Percentiles rank a stretch among this genome's conserved stretches.
phyloP scores from a whole-genome alignment of 2,888 invertebrate genomes.

The Polylopha cassiicola region DNA sequence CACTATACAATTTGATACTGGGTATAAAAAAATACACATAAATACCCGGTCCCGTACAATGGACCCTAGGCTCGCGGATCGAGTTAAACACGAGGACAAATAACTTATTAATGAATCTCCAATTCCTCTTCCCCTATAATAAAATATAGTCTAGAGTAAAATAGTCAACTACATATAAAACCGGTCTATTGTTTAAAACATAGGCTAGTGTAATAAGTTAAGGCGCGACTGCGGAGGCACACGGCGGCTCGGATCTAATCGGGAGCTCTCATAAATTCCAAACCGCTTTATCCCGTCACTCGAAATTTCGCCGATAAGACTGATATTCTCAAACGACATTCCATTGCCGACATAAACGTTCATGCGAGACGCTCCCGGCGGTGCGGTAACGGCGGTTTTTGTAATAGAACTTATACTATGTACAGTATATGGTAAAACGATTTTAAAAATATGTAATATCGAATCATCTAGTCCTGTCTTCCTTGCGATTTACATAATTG shows the following conservation, averaged over 20 bases:
- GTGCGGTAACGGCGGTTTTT: conserved; percentile 30
- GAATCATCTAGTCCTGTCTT: conserved; percentile 64
- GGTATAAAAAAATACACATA: too few relatives aligned
- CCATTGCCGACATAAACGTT: conserved; percentile 32
- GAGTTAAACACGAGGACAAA: too few relatives aligned
- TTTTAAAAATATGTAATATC: conserved; percentile 29
- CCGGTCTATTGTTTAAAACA: conserved; percentile 6
- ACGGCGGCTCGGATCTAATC: conserved; percentile 5
- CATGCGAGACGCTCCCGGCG: conserved; percentile 26
- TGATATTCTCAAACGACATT: conserved; percentile 46
- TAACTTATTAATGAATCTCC: too few relatives aligned
- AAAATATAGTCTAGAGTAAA: too few relatives aligned
- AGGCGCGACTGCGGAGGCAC: conserved; percentile 7
- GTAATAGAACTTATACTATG: conserved; percentile 19
- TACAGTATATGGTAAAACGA: conserved; percentile 26
- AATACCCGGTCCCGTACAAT: too few relatives aligned
- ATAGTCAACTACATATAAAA: conserved; percentile 6
- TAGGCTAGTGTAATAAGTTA: conserved; percentile 5
- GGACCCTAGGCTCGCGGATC: too few relatives aligned
- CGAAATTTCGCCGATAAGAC: conserved; percentile 37
- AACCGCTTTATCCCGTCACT: conserved; percentile 18
- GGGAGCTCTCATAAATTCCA: conserved; percentile 2
- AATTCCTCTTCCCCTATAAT: too few relatives aligned
- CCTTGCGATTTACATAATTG: conserved; percentile 38
- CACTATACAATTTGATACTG: too few relatives aligned